These are phyloP conservation scores for Naso thynnoides DNA, from an alignment of 2,797 vertebrate species.

Conservation along the genomic window DNA sequence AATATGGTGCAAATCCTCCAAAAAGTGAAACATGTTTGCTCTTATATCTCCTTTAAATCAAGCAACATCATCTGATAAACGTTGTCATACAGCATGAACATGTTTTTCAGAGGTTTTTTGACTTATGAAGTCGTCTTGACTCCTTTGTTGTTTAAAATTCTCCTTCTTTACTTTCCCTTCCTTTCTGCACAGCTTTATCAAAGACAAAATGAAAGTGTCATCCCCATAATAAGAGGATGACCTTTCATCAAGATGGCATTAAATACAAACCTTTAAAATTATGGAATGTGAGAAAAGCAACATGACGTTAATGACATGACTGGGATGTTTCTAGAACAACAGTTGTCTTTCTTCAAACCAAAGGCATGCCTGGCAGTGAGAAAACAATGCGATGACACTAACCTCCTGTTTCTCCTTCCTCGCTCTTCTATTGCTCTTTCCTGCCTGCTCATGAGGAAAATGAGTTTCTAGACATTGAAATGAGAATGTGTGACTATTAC, in stretches of 20 bases:
- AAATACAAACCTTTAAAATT: constrained; percentile 43
- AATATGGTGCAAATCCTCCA: constrained; percentile 33
- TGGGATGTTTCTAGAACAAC: constrained; percentile 53
- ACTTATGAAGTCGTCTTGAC: constrained; percentile 26
- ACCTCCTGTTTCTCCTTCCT: constrained; percentile 31
- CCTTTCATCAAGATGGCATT: constrained; percentile 66
- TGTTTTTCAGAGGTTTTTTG: constrained; percentile 54
- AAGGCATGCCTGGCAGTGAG: constrained; percentile 63
- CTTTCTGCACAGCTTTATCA: constrained; percentile 28
- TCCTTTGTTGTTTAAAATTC: constrained; percentile 4
- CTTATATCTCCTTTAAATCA: constrained; percentile 39
- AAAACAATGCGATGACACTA: constrained; percentile 60
- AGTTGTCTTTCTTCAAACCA: constrained; percentile 53
- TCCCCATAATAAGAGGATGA: constrained; percentile 37
- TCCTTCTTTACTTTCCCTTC: constrained; percentile 25
- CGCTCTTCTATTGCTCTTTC: constrained; percentile 16
- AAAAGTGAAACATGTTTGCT: constrained; percentile 63
- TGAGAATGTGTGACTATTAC: constrained; percentile 68
- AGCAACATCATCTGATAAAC: constrained; percentile 39
- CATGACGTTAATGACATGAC: constrained; percentile 62
- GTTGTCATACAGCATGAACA: constrained; percentile 38
- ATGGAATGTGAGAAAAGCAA: constrained; percentile 60
- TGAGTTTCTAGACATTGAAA: constrained; percentile 67
- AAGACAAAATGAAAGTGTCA: constrained; percentile 63
- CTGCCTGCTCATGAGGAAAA: constrained; percentile 55